These are phyloP conservation scores for Parnassius orleans DNA, from an alignment of 2,888 invertebrate genomes.

Conservation along the genomic window DNA sequence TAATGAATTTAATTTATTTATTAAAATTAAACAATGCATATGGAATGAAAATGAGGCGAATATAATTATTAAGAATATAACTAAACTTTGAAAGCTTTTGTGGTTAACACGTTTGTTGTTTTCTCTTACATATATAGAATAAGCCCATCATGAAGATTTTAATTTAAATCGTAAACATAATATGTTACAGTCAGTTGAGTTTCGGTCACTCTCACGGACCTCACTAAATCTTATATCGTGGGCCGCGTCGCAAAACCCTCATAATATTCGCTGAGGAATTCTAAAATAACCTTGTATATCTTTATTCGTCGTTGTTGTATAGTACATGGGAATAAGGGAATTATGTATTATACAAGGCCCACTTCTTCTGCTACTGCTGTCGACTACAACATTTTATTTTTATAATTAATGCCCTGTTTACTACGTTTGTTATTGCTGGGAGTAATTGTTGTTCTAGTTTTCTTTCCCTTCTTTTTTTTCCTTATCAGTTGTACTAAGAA, in stretches of 20 bases:
- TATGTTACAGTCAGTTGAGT: constrained; percentile 6
- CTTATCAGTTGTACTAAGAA: too few relatives aligned
- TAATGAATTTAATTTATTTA: too few relatives aligned
- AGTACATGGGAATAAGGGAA: neutral
- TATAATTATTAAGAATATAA: too few relatives aligned
- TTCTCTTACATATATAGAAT: too few relatives aligned
- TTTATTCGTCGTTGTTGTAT: constrained; percentile 3
- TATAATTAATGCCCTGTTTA: constrained; percentile 4
- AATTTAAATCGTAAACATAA: neutral
- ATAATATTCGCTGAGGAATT: constrained; percentile 14
- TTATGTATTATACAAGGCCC: neutral
- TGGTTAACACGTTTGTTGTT: too few relatives aligned
- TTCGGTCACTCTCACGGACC: constrained; percentile 6
- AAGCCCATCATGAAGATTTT: neutral
- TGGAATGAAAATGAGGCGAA: too few relatives aligned
- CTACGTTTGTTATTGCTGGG: neutral
- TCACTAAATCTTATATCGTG: constrained; percentile 19
- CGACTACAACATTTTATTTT: constrained; percentile 7
- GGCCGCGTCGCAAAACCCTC: constrained; percentile 14
- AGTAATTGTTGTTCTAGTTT: neutral
- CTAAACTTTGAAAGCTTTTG: too few relatives aligned
- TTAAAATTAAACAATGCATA: too few relatives aligned
- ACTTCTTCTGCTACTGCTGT: constrained; percentile 1
- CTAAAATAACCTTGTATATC: constrained; percentile 14
- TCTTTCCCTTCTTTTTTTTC: neutral